These are phyloP conservation scores for Apodemus sylvaticus DNA, from an alignment of 2,113 vertebrate species.

Conservation along the genomic window DNA sequence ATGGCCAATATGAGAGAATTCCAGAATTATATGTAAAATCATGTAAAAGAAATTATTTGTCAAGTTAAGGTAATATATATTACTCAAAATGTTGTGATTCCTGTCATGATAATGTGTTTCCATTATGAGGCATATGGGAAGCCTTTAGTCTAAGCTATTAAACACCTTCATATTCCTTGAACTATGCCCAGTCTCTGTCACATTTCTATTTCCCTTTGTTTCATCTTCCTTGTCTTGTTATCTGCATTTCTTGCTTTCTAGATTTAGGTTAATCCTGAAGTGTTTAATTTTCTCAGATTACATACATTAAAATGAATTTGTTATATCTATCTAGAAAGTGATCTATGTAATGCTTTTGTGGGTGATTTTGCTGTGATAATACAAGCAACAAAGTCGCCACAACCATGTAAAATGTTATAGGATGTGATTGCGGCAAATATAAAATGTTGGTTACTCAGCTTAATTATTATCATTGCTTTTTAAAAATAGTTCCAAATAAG, in stretches of 20 bases:
- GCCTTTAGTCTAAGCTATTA: background rate
- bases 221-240: background rate
- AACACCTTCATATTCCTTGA: background rate
- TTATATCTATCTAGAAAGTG: background rate
- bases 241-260: background rate
- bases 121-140: background rate
- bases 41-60: background rate
- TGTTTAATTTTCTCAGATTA: background rate
- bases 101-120: background rate
- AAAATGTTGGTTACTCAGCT: background rate
- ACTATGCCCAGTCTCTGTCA: background rate
- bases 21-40: background rate
- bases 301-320: background rate
- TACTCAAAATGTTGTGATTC: background rate
- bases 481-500: background rate
- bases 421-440: background rate
- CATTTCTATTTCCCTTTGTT: background rate
- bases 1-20: background rate
- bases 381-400: background rate
- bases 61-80: background rate
- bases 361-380: background rate
- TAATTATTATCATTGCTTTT: background rate
- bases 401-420: background rate
- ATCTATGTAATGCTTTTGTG: background rate
- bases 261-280: background rate